Evolutionary conservation across 1,140 invertebrate genomes (phyloP).

Genomic region (Polypedilum vanderplanki): DNA sequence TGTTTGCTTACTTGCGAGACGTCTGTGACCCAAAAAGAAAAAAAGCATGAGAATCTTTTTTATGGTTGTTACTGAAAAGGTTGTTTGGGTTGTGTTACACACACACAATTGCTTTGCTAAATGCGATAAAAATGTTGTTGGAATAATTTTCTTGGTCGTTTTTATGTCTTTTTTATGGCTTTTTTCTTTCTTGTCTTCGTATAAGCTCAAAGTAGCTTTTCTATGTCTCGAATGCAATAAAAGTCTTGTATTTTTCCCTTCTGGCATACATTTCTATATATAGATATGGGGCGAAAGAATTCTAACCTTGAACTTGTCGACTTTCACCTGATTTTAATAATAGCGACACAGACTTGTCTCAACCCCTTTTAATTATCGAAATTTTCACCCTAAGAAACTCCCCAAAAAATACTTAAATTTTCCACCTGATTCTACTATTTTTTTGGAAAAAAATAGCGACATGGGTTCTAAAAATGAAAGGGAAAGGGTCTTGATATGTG

Average conservation of each 20-base stretch:
- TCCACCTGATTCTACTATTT: neutral
- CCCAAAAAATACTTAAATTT: slow-evolving; percentile 2
- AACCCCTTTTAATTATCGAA: neutral
- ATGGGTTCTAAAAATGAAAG: neutral
- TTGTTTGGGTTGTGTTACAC: slow-evolving; percentile 8
- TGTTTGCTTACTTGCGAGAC: neutral
- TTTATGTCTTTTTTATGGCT: slow-evolving; percentile 13
- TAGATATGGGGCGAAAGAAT: neutral
- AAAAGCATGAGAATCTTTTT: neutral
- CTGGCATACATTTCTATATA: neutral
- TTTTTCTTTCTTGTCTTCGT: neutral
- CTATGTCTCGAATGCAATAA: neutral
- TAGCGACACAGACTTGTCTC: neutral
- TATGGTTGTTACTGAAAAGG: neutral
- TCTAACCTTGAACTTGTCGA: neutral
- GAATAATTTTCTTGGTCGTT: slow-evolving; percentile 4
- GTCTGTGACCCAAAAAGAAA: slow-evolving; percentile 5
- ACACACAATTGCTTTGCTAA: neutral
- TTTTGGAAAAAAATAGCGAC: neutral
- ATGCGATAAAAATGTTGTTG: neutral
- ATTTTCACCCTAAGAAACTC: neutral
- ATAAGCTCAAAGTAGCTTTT: slow-evolving; percentile 3
- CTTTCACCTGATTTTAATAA: slow-evolving; percentile 6
- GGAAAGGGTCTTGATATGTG: neutral
- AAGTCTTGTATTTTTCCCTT: neutral